Evolutionary conservation across 1,140 invertebrate species (phyloP), one percentile per base, ranked within the genome.

Genomic region (Pseudomyrmex concolor): DNA sequence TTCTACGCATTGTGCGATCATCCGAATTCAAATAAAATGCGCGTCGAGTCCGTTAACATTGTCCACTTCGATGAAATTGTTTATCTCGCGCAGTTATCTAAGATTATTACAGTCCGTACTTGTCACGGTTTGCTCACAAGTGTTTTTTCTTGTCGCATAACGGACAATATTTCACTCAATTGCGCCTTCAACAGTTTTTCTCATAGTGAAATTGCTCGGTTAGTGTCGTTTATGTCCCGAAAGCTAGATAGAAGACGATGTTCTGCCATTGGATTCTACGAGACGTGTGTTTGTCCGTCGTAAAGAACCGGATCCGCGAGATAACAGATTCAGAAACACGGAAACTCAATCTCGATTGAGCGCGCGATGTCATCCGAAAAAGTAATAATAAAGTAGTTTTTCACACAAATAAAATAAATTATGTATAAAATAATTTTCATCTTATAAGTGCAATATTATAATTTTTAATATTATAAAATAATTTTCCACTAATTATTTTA

Each of bases 191-290:
- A 63, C 43, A 64, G 59, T n/a, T 60, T 60, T 45, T 55, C 48
- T 45, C 59, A 19, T 62, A 70, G 43, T 77, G 66, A 43, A 55
- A 84, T 84, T 81, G 60, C 77, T 54, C 57, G 70, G 68, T 15
- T 60, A 25, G 59, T 55, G 54, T n/a, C 59, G 19, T 82, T 88
- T 68, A 71, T 81, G 51, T 72, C 55, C 81, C 60, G 50, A 84
- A 76, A 88, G 48, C 19, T 50, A 17, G 9, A 34, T 4, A 60
- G 55, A 55, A 60, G 55, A 55, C 55, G 55, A 67, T 68, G 59
- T 72, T 85, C 82, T 1, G 1, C 63, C 63, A 86, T 63, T 7
- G 50, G 55, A 60, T 43, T 48, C 48, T 68, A 59, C 19, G 45
- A 59, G 34, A 34, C 34, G 9, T 71, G 54, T 51, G 67, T 72